Evolutionary conservation across 2,888 invertebrate genomes (phyloP).

Genomic region (Heliconius sara): DNA sequence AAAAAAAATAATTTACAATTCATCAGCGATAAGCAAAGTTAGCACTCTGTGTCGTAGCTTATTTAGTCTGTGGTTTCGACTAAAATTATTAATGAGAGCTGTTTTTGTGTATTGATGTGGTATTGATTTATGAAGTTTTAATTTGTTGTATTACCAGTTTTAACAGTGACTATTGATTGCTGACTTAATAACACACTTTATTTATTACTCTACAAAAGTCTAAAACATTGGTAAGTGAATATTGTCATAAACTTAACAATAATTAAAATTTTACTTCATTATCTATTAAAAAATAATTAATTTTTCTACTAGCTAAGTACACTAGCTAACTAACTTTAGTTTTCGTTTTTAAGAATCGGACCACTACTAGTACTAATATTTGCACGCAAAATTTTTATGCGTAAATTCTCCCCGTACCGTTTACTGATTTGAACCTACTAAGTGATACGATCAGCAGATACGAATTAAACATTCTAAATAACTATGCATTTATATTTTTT

Average conservation of each 20-base stretch:
- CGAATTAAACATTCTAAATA: not conserved
- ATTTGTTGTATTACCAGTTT: conserved; percentile 5
- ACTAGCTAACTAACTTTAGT: not conserved
- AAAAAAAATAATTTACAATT: too few relatives aligned
- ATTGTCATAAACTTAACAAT: not conserved
- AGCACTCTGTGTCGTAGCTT: not conserved
- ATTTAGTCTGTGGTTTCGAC: not conserved
- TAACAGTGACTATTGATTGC: not conserved
- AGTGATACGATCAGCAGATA: not conserved
- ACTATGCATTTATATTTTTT: not conserved
- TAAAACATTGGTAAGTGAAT: not conserved
- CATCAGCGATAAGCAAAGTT: not conserved
- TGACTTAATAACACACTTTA: not conserved
- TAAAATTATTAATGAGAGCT: conserved; percentile 21
- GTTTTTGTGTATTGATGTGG: conserved; percentile 40
- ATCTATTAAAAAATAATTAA: not conserved
- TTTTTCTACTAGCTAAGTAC: too few relatives aligned
- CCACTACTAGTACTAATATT: too few relatives aligned
- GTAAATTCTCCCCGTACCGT: not conserved
- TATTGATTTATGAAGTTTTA: conserved; percentile 32
- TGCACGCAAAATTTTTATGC: not conserved
- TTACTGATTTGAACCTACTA: not conserved
- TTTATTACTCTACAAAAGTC: not conserved
- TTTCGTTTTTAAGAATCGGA: not conserved
- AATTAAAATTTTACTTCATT: not conserved